These are phyloP conservation scores for Choloepus hoffmanni DNA, from an alignment of 2,113 vertebrate species.

Conservation along the genomic window DNA sequence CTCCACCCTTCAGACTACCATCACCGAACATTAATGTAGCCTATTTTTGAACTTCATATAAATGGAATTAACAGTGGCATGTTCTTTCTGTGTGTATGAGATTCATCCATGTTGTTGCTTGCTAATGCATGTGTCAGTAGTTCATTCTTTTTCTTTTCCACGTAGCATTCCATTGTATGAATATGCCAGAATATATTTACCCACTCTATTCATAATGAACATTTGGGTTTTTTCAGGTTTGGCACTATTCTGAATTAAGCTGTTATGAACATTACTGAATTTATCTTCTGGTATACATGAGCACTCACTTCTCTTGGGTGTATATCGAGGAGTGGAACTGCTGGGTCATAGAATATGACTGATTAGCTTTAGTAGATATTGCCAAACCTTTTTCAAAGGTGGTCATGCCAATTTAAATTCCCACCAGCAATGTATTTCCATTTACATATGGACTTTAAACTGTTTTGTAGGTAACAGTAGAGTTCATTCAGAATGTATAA, in stretches of 20 bases:
- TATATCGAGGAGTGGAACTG: background rate
- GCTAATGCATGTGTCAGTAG: background rate
- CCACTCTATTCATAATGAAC: background rate
- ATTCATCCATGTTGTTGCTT: background rate
- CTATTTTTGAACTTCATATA: background rate
- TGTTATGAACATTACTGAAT: background rate
- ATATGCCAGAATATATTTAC: background rate
- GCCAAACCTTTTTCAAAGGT: background rate
- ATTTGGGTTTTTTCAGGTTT: conserved; percentile 7
- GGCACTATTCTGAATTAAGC: background rate
- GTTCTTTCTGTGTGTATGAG: background rate
- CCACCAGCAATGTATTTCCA: background rate
- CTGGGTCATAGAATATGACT: background rate
- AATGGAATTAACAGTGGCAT: background rate
- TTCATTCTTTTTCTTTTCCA: conserved; percentile 9
- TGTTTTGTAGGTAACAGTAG: background rate
- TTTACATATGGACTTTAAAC: conserved; percentile 54
- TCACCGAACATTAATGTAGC: background rate
- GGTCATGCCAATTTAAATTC: background rate
- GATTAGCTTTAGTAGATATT: background rate
- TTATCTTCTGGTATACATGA: background rate
- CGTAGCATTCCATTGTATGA: background rate
- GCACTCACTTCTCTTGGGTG: conserved; percentile 29
- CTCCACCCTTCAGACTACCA: background rate
- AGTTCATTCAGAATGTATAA: conserved; percentile 17